Percentiles rank a stretch among this genome's conserved stretches.
Evolutionary conservation across 2,797 vertebrate genomes (phyloP).

Genomic region (Mormyrus hasselquistii): DNA sequence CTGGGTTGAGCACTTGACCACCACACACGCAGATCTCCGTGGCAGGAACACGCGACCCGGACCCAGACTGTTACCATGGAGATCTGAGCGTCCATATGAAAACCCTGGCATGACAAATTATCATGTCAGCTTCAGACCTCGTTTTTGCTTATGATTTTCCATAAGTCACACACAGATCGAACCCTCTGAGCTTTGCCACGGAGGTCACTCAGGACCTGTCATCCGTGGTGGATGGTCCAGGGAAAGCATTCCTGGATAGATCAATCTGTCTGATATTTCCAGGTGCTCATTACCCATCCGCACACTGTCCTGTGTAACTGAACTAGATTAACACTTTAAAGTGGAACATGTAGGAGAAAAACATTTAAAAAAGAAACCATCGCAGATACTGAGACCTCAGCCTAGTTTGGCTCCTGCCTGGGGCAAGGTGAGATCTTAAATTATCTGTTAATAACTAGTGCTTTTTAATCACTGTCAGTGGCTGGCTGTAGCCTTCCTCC

Average conservation of each 20-base stretch:
- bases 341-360: not conserved
- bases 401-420: constrained; percentile 30
- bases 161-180: not conserved
- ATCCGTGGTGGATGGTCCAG: not conserved
- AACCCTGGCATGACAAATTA: not conserved
- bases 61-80: not conserved
- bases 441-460: constrained; percentile 50
- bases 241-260: not conserved
- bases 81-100: not conserved
- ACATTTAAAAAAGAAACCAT: not conserved
- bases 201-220: not conserved
- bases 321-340: constrained; percentile 4
- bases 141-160: not conserved
- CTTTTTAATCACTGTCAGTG: constrained; percentile 29
- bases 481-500: constrained; percentile 14
- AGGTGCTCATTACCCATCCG: not conserved
- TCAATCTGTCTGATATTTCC: not conserved
- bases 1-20: not conserved
- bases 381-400: constrained; percentile 24
- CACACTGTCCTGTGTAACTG: not conserved
- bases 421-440: constrained; percentile 29
- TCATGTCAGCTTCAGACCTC: not conserved
- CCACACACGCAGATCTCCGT: not conserved
- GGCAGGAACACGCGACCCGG: not conserved
- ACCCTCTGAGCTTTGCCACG: not conserved